Conservation (phyloP, 2,113 vertebrate genomes). For the Pogona vitticeps region DNA sequence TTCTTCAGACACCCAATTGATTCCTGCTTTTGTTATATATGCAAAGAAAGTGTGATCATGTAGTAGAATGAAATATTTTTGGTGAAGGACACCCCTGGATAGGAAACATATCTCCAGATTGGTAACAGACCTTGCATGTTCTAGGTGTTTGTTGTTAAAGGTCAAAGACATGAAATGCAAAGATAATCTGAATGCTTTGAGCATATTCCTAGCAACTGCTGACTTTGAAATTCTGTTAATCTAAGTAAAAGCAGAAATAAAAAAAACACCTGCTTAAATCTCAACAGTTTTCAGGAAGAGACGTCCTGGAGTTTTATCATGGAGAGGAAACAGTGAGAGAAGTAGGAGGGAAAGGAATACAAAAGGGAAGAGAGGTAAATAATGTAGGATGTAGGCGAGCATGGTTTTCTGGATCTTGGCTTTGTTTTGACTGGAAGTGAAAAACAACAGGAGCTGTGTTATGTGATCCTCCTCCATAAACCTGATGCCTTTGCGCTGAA, state of each 20-base stretch:
- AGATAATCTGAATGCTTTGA: not conserved
- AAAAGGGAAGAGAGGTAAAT: not conserved
- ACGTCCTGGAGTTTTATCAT: not conserved
- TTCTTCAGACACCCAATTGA: slow-evolving; percentile 1
- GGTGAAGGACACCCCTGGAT: not conserved
- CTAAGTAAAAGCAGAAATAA: not conserved
- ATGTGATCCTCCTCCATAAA: not conserved
- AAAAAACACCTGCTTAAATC: not conserved
- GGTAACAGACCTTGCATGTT: not conserved
- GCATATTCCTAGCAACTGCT: not conserved
- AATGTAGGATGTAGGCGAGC: not conserved
- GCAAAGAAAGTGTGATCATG: not conserved
- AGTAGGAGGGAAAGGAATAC: not conserved
- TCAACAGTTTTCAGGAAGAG: not conserved
- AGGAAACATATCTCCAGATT: not conserved
- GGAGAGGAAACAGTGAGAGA: not conserved
- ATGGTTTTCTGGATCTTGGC: too few relatives aligned
- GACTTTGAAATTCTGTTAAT: not conserved
- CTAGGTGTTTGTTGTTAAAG: not conserved
- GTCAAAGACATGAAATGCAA: not conserved
- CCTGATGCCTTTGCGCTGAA: not conserved
- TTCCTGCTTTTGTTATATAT: not conserved
- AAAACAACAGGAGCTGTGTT: not conserved
- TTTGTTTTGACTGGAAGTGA: not conserved
- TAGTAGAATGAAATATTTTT: not conserved